phyloP scores from a whole-genome alignment of 2,888 invertebrate genomes.

The Parnassius orleans region DNA sequence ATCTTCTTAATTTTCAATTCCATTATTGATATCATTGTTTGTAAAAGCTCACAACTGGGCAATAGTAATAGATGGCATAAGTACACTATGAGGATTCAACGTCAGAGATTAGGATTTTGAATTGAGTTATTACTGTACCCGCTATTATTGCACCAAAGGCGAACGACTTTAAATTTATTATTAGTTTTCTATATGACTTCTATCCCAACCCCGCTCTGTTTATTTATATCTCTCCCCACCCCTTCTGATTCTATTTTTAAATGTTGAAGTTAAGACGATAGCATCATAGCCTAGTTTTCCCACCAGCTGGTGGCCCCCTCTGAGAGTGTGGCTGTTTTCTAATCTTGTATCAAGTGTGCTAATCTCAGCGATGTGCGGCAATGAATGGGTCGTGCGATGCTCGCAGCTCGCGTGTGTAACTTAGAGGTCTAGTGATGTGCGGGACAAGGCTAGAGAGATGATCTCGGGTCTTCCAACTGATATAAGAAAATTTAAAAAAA shows the following conservation, averaged over 20 bases:
- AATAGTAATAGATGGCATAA: too few species aligned
- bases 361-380: conserved; percentile 11
- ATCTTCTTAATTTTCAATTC: too few species aligned
- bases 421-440: conserved; percentile 4
- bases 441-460: too few species aligned
- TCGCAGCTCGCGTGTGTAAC: not conserved
- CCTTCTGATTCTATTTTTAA: conserved; percentile 1
- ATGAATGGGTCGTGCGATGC: conserved; percentile 7
- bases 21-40: too few species aligned
- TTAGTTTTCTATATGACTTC: not conserved
- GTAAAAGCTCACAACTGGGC: too few species aligned
- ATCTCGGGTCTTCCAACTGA: too few species aligned
- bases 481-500: too few species aligned
- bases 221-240: not conserved
- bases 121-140: too few species aligned
- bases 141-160: too few species aligned
- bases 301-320: conserved; percentile 2
- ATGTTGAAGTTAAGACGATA: conserved; percentile 1
- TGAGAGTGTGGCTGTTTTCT: conserved; percentile 8
- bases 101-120: too few species aligned
- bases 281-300: conserved; percentile 3
- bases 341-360: conserved; percentile 21
- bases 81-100: too few species aligned
- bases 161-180: not conserved
- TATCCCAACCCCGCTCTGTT: not conserved